phyloP scores from a whole-genome alignment of 2,797 vertebrate species.

The Cryptoblepharus egeriae region DNA sequence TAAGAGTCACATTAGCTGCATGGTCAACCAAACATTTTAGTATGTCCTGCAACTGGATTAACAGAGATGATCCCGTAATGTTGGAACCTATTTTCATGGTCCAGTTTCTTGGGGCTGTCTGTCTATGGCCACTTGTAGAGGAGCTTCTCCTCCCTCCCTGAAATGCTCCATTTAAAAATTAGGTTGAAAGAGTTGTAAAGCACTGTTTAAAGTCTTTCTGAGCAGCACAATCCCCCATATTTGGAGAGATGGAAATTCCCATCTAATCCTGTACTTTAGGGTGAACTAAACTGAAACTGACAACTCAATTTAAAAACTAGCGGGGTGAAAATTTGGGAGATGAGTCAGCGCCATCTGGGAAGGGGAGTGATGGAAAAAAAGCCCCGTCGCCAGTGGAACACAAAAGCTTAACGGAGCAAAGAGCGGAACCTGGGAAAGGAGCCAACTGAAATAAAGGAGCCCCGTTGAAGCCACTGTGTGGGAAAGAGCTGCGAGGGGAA shows the following conservation, averaged over 20 bases:
- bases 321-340: slow-evolving; percentile 51
- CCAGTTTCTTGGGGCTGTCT: neutral
- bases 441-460: slow-evolving; percentile 44
- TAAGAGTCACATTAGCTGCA: neutral
- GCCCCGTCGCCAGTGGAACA: slow-evolving; percentile 35
- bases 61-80: no score
- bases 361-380: slow-evolving; percentile 66
- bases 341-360: slow-evolving; percentile 70
- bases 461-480: slow-evolving; percentile 48
- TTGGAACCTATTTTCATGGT: neutral
- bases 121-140: neutral
- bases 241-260: neutral
- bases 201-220: neutral
- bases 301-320: slow-evolving; percentile 13
- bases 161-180: neutral
- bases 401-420: slow-evolving; percentile 49
- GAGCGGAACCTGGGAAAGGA: slow-evolving; percentile 39
- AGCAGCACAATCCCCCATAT: neutral
- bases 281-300: slow-evolving; percentile 26
- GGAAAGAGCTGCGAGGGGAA: slow-evolving; percentile 43
- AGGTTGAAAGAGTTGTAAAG: neutral
- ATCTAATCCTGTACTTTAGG: neutral
- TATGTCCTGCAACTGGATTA: no score
- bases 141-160: neutral
- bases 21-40: neutral